phyloP scores from a whole-genome alignment of 2,888 invertebrate species.

The Chirona hameri region DNA sequence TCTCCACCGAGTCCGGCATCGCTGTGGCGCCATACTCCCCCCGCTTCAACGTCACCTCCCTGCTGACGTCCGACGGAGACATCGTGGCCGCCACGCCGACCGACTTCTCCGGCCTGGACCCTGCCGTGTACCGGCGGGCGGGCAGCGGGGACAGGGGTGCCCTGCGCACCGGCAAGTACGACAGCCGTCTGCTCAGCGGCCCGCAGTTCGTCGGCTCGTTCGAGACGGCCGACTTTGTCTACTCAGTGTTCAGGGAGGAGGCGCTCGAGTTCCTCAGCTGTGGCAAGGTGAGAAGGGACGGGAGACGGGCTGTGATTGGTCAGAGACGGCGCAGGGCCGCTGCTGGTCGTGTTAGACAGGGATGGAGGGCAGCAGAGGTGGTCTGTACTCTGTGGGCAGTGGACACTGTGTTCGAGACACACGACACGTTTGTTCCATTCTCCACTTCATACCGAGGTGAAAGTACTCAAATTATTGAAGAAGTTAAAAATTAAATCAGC shows the following conservation, averaged over 20 bases:
- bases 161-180: constrained; percentile 74
- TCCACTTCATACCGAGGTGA: too few species aligned
- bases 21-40: constrained; percentile 86
- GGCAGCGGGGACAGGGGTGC: neutral
- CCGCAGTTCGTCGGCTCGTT: constrained; percentile 90
- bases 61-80: constrained; percentile 59
- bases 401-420: too few species aligned
- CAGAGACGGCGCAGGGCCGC: too few species aligned
- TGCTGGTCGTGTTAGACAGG: too few species aligned
- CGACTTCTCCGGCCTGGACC: constrained; percentile 78
- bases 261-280: constrained; percentile 91
- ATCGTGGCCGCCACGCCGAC: constrained; percentile 77
- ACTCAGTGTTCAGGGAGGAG: constrained; percentile 84
- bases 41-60: constrained; percentile 74
- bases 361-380: too few species aligned
- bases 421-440: too few species aligned
- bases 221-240: constrained; percentile 81
- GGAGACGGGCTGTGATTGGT: too few species aligned
- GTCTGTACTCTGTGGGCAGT: too few species aligned
- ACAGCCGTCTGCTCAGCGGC: constrained; percentile 83
- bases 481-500: too few species aligned
- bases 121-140: constrained; percentile 41
- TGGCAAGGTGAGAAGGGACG: constrained; percentile 62
- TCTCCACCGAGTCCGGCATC: constrained; percentile 55
- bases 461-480: too few species aligned